Evolutionary conservation across 2,888 invertebrate species (phyloP).

Genomic region (Pterobdella sp.): DNA sequence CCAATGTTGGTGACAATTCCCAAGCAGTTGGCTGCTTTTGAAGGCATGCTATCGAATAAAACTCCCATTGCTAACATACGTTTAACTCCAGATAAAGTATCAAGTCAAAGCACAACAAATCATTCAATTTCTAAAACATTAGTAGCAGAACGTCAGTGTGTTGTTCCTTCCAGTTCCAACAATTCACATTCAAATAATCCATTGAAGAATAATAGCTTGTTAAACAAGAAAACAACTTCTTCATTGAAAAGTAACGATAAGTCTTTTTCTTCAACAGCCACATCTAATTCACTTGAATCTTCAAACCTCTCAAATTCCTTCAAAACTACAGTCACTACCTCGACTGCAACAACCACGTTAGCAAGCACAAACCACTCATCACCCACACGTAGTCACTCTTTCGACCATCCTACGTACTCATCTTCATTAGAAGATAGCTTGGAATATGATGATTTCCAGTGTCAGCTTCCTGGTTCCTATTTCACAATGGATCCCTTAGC

Average conservation of each 20-base stretch:
- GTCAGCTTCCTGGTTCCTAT: constrained; percentile 35
- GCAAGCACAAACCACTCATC: constrained; percentile 6
- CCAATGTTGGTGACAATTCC: too few relatives aligned
- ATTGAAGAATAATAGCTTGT: too few relatives aligned
- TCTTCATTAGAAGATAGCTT: constrained; percentile 30
- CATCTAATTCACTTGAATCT: not conserved
- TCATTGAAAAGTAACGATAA: too few relatives aligned
- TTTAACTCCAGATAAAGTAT: too few relatives aligned
- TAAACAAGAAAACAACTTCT: too few relatives aligned
- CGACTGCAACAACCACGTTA: constrained; percentile 12
- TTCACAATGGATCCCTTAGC: constrained; percentile 38
- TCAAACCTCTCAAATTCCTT: constrained; percentile 1
- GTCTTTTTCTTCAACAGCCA: not conserved
- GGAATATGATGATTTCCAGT: constrained; percentile 38
- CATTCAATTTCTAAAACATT: not conserved
- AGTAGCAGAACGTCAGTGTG: too few relatives aligned
- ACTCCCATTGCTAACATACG: too few relatives aligned
- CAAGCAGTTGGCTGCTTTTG: too few relatives aligned
- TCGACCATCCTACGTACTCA: constrained; percentile 1
- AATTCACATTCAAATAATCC: too few relatives aligned
- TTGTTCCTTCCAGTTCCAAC: too few relatives aligned
- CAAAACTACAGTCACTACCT: not conserved
- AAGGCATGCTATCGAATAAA: too few relatives aligned
- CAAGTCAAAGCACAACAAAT: not conserved
- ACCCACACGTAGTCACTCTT: constrained; percentile 5